Conservation (phyloP, 2,797 vertebrate genomes). For the Tangara arthus region DNA sequence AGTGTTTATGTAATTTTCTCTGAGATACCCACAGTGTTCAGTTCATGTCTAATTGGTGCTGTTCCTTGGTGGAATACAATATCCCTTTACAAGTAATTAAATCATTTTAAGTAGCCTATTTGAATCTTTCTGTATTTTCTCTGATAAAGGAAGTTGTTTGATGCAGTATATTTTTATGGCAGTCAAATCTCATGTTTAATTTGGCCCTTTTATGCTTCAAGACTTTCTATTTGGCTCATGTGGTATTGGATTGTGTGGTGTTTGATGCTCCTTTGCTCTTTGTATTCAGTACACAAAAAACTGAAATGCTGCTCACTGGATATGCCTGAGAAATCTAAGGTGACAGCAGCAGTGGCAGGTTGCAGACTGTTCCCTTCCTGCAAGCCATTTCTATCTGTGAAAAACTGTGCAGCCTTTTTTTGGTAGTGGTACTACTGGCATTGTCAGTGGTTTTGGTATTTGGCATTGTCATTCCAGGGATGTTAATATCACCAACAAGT, state of each 20-base stretch:
- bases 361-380: background rate
- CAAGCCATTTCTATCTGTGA: background rate
- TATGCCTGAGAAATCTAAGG: background rate
- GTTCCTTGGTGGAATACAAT: background rate
- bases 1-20: background rate
- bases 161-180: background rate
- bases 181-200: conserved; percentile 9
- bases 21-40: background rate
- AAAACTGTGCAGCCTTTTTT: background rate
- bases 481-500: background rate
- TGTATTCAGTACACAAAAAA: background rate
- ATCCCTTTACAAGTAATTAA: background rate
- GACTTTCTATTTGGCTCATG: background rate
- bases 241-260: background rate
- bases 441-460: background rate
- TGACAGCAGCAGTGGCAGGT: background rate
- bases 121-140: background rate
- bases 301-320: background rate
- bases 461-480: background rate
- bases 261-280: background rate
- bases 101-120: background rate
- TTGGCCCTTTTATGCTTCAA: background rate
- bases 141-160: conserved; percentile 12
- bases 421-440: background rate
- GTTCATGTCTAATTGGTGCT: background rate